These are phyloP conservation scores for Prionace glauca DNA, from an alignment of 2,797 vertebrate genomes.

Conservation along the genomic window DNA sequence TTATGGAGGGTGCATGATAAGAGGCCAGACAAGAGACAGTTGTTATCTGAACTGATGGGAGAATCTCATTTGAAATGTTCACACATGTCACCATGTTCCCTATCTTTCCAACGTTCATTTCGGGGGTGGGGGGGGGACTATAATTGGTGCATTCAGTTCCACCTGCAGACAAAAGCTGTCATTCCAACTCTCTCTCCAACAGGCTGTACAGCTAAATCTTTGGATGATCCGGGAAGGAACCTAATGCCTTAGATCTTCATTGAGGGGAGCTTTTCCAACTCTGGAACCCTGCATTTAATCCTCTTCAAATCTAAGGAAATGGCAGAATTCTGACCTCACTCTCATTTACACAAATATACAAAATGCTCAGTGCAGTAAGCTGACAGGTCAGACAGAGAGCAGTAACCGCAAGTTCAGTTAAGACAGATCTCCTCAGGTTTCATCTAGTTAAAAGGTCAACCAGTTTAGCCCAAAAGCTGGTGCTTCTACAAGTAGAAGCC, in stretches of 20 bases:
- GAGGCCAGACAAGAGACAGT: too few relatives aligned
- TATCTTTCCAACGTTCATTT: not conserved
- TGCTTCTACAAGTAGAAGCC: not conserved
- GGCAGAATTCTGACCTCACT: not conserved
- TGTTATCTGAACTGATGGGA: not conserved
- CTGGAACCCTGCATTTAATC: not conserved
- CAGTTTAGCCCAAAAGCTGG: not conserved
- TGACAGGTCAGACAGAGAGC: not conserved
- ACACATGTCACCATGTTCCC: not conserved
- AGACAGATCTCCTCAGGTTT: not conserved
- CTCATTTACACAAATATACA: not conserved
- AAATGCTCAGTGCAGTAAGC: not conserved
- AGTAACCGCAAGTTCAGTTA: slow-evolving; percentile 10
- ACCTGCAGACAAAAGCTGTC: not conserved
- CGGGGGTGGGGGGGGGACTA: not conserved
- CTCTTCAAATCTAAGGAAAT: not conserved
- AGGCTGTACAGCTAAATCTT: not conserved
- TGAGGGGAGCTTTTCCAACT: not conserved
- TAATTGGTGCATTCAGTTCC: not conserved
- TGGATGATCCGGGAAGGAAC: not conserved
- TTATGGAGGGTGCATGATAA: too few relatives aligned
- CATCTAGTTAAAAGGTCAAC: not conserved
- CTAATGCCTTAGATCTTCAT: not conserved
- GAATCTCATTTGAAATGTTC: too few relatives aligned
- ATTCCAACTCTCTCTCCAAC: not conserved